These are phyloP conservation scores for Babylonia areolata DNA, from an alignment of 1,140 invertebrate genomes.

Conservation along the genomic window DNA sequence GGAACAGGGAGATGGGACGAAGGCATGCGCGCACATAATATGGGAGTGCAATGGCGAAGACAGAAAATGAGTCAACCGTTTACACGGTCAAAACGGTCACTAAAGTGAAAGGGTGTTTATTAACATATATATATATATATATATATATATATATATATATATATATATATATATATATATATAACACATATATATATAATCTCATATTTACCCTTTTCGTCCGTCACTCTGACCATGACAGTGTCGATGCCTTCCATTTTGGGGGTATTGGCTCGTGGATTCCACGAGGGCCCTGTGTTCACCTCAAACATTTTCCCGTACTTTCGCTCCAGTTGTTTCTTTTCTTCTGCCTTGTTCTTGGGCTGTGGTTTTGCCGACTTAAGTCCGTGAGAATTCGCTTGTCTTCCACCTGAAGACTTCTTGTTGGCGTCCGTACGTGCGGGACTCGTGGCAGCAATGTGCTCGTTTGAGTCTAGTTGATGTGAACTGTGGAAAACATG, in stretches of 20 bases:
- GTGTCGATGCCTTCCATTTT: conserved; percentile 67
- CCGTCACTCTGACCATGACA: conserved; percentile 50
- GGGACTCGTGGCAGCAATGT: background rate
- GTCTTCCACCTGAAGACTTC: background rate
- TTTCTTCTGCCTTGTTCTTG: conserved; percentile 46
- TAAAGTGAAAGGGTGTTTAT: too few species aligned
- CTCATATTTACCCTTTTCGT: conserved; percentile 48
- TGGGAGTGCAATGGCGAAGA: too few species aligned
- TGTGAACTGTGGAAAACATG: background rate
- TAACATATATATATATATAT: background rate
- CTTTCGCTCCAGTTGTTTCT: conserved; percentile 51
- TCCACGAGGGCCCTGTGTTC: conserved; percentile 44
- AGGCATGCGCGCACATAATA: too few species aligned
- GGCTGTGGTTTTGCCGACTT: conserved; percentile 29
- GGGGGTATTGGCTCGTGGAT: conserved; percentile 47
- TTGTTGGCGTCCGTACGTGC: background rate
- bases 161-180: too few species aligned
- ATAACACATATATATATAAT: background rate
- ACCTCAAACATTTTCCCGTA: conserved; percentile 57
- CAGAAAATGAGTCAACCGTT: too few species aligned
- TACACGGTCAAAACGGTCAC: too few species aligned
- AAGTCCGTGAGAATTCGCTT: background rate
- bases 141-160: conserved; percentile 6
- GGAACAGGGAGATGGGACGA: too few species aligned
- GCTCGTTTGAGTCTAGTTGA: background rate